Evolutionary conservation across 2,113 vertebrate genomes (phyloP).

Genomic region (Laticauda laticaudata): DNA sequence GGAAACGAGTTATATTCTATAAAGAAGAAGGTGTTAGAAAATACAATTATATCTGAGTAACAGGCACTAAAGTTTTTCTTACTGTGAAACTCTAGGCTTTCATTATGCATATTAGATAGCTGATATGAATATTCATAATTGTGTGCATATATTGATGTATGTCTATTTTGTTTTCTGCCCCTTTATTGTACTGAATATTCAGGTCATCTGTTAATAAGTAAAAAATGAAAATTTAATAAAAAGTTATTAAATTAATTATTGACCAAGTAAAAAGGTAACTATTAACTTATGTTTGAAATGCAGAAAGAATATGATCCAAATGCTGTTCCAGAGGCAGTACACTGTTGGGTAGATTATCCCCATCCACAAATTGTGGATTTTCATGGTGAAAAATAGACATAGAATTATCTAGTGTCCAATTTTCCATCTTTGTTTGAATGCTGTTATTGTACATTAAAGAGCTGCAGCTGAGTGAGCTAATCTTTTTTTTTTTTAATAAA

Average conservation of each 20-base stretch:
- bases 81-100: not conserved
- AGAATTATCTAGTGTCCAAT: not conserved
- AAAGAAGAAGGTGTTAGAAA: conserved; percentile 1
- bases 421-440: not conserved
- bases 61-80: conserved; percentile 1
- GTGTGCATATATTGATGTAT: not conserved
- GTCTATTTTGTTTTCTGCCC: not conserved
- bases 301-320: not conserved
- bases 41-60: conserved; percentile 19
- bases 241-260: not conserved
- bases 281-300: not conserved
- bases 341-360: not conserved
- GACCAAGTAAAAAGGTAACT: not conserved
- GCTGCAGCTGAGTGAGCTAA: not conserved
- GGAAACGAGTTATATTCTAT: conserved; percentile 19
- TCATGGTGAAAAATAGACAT: not conserved
- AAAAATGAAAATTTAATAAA: not conserved
- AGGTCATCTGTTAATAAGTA: not conserved
- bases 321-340: not conserved
- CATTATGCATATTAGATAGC: not conserved
- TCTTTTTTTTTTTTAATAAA: too few relatives aligned
- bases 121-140: not conserved
- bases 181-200: not conserved
- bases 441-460: not conserved
- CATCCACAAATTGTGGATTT: not conserved